Base-by-base conservation (phyloP, 2,888 invertebrate species). In the Myathropa florea region DNA sequence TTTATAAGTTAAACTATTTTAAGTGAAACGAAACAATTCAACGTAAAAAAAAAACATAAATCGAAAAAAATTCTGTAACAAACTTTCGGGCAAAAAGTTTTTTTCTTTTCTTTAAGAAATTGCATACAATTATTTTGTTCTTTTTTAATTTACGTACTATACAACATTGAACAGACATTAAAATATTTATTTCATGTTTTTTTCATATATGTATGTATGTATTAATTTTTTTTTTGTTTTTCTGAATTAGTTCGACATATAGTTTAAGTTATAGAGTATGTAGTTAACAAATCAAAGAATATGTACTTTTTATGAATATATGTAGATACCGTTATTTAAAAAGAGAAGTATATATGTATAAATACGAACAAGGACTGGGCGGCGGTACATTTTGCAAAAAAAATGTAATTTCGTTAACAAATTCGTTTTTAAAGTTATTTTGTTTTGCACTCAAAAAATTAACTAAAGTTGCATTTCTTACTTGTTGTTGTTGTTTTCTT, bases 81-180 rank as follows among this genome's bases (percentile, higher is more conserved):
- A 39, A 36, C 21, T 65, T 67, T 55, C 14, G n/a, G 36, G 4
- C 30, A 61, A 59, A 26, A 60, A 33, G 57, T 53, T 60, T 12
- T 33, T 33, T 14, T 71, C 60, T 68, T 33, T 23, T 63, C 63
- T 63, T 21, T 46, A 71, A 26, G 57, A 75, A 75, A 68, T 46
- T 53, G 26, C 39, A 61, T 67, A 57, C 64, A 83, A 64, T 53
- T 80, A 84, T 71, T 26, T 21, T 39, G 39, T 39, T 39, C 14
- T 39, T 1, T 61, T 18, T 71, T 68, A 4, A 18, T 33, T 72
- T 73, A 81, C 59, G 53, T 82, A 86, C 75, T 78, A 67, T 82
- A 86, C 83, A 86, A 86, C 86, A 86, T 86, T 86, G 63, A 78
- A 86, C 86, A 86, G 73, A 86, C 73, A 79, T 79, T 82, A 63